Conservation (phyloP, 1,140 invertebrate genomes). For the Campoletis sonorensis region DNA sequence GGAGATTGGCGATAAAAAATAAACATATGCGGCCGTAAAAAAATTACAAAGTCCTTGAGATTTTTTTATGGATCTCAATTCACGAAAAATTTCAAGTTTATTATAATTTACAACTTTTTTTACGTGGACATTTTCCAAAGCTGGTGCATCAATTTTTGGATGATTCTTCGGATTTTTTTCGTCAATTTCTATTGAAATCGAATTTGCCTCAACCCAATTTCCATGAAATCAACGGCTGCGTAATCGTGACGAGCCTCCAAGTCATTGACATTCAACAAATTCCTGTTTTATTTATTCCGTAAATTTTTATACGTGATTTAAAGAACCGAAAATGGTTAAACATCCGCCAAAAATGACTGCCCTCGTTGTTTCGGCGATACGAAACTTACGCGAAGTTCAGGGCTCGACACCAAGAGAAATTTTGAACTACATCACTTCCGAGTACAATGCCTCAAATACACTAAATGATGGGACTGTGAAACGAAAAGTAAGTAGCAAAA, state of each 20-base stretch:
- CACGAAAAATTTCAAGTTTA: too few species aligned
- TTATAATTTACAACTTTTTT: too few species aligned
- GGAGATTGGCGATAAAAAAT: too few species aligned
- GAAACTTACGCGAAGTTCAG: constrained; percentile 65
- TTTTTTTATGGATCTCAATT: too few species aligned
- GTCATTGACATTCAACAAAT: neutral
- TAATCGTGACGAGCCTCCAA: neutral
- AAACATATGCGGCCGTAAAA: too few species aligned
- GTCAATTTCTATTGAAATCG: neutral
- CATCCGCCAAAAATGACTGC: constrained; percentile 64
- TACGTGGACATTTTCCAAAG: too few species aligned
- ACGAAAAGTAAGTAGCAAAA: constrained; percentile 60
- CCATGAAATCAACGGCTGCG: neutral
- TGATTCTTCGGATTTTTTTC: neutral
- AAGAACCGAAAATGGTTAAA: constrained; percentile 56
- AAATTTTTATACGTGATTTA: neutral
- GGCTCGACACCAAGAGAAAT: constrained; percentile 72
- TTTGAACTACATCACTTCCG: constrained; percentile 68
- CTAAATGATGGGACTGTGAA: constrained; percentile 57
- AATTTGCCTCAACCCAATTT: neutral
- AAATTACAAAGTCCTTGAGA: too few species aligned
- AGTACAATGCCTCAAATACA: constrained; percentile 57
- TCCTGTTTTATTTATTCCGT: neutral
- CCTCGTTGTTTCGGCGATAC: constrained; percentile 67
- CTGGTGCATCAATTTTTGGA: too few species aligned